Conservation (phyloP, 1,140 invertebrate genomes). For the Conus ventricosus region DNA sequence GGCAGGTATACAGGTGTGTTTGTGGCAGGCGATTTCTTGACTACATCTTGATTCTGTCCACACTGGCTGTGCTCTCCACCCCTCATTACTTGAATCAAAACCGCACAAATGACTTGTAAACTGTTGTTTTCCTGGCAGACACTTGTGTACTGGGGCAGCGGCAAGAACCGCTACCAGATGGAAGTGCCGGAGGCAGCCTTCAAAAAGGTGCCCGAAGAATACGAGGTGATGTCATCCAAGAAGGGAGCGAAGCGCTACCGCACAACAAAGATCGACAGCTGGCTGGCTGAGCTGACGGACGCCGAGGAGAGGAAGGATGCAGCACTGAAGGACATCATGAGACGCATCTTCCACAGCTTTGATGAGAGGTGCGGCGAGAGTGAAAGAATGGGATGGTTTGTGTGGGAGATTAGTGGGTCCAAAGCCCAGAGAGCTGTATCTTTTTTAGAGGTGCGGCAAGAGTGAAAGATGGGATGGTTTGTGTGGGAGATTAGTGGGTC, state of each 20-base stretch:
- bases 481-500: too few species aligned
- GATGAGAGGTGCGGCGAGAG: conserved; percentile 80
- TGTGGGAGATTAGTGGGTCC: too few species aligned
- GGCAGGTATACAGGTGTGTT: too few species aligned
- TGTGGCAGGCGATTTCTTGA: too few species aligned
- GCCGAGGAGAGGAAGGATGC: conserved; percentile 87
- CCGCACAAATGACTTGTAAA: too few species aligned
- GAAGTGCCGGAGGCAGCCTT: conserved; percentile 89
- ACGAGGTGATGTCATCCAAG: conserved; percentile 87
- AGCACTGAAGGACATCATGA: conserved; percentile 89
- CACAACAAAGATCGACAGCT: conserved; percentile 84
- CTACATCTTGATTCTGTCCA: too few species aligned
- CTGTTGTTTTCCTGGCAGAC: conserved; percentile 70
- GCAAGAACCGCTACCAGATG: conserved; percentile 94
- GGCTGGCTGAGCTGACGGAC: conserved; percentile 84
- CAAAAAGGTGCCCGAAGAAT: conserved; percentile 83
- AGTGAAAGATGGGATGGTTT: too few species aligned
- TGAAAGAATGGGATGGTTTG: too few species aligned
- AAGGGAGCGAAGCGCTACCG: conserved; percentile 94
- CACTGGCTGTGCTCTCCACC: too few species aligned
- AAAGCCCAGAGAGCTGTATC: too few species aligned
- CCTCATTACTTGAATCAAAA: too few species aligned
- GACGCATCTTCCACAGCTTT: conserved; percentile 94
- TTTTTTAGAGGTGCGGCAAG: conserved; percentile 7
- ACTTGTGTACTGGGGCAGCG: conserved; percentile 86